Percentiles rank a stretch among this genome's conserved stretches.
These are phyloP conservation scores for Dendropsophus ebraccatus DNA, from an alignment of 2,113 vertebrate species.

Conservation along the genomic window DNA sequence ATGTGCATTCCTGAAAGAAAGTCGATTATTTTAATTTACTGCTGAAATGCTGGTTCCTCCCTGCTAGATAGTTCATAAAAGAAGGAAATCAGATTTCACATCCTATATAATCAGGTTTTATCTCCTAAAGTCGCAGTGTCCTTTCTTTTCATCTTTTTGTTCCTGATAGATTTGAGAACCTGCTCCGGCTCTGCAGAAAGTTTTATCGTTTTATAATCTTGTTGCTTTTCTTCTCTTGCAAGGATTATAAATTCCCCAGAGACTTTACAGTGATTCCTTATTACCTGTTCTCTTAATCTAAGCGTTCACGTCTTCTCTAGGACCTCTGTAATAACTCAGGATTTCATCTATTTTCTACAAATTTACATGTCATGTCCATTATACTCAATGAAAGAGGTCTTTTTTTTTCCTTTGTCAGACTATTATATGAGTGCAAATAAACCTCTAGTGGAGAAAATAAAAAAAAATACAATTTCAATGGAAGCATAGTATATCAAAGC, in stretches of 20 bases:
- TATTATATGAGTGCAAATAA: neutral
- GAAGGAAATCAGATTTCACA: slow-evolving; percentile 23
- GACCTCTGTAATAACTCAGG: neutral
- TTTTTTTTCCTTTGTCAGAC: neutral
- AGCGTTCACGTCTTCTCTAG: neutral
- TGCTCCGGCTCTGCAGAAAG: neutral
- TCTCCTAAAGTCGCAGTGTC: neutral
- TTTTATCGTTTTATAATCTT: slow-evolving; percentile 30
- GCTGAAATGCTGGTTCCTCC: neutral
- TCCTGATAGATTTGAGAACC: slow-evolving; percentile 8
- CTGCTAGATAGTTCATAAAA: slow-evolving; percentile 12
- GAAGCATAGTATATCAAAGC: neutral
- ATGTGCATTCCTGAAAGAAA: neutral
- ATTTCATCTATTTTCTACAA: slow-evolving; percentile 15
- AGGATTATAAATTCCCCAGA: slow-evolving; percentile 19
- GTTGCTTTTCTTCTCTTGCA: slow-evolving; percentile 13
- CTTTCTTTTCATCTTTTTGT: slow-evolving; percentile 22
- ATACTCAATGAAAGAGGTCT: neutral
- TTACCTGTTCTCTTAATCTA: slow-evolving; percentile 33
- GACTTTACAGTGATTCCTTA: slow-evolving; percentile 8
- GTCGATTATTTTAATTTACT: slow-evolving; percentile 15
- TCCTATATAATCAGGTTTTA: slow-evolving; percentile 29
- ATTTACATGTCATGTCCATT: slow-evolving; percentile 11
- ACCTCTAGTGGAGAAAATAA: neutral
- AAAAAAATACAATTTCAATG: neutral